These are phyloP conservation scores for Rosalia funebris DNA, from an alignment of 2,888 invertebrate species.

Conservation along the genomic window DNA sequence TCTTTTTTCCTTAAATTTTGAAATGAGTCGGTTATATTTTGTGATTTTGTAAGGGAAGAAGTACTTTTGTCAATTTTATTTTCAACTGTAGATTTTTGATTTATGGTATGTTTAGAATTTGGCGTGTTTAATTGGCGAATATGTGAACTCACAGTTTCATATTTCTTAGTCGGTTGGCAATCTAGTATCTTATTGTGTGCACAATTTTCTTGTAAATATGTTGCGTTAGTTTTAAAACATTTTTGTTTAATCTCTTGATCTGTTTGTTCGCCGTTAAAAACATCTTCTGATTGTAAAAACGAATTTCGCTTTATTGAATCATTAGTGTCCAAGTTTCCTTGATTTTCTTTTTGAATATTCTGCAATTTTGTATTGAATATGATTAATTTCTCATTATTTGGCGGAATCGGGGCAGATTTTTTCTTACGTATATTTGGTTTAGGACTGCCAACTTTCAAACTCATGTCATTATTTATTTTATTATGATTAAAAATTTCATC, in stretches of 20 bases:
- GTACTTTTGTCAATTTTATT: background rate
- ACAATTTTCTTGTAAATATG: no score
- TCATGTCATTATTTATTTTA: slow-evolving; percentile 38
- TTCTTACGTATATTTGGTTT: slow-evolving; percentile 70
- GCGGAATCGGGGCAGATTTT: slow-evolving; percentile 79
- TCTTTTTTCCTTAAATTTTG: slow-evolving; percentile 66
- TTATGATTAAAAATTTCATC: slow-evolving; percentile 57
- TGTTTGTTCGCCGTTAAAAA: background rate
- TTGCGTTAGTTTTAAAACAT: background rate
- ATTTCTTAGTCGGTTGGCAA: background rate
- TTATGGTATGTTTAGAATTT: no score
- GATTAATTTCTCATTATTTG: slow-evolving; percentile 45
- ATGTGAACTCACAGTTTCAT: background rate
- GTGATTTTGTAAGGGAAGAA: background rate
- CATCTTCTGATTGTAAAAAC: background rate
- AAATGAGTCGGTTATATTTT: slow-evolving; percentile 13
- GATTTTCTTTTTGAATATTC: no score
- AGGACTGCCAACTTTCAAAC: slow-evolving; percentile 72
- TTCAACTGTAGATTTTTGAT: no score
- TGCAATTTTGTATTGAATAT: no score
- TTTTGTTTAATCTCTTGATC: background rate
- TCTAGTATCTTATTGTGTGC: background rate
- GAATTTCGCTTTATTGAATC: background rate
- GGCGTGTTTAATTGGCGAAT: background rate
- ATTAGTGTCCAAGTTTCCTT: background rate